A percentile compares a stretch with the other conserved stretches of the same genome.
Evolutionary conservation across 2,797 vertebrate genomes (phyloP).

Genomic region (Chrysocyon brachyurus): DNA sequence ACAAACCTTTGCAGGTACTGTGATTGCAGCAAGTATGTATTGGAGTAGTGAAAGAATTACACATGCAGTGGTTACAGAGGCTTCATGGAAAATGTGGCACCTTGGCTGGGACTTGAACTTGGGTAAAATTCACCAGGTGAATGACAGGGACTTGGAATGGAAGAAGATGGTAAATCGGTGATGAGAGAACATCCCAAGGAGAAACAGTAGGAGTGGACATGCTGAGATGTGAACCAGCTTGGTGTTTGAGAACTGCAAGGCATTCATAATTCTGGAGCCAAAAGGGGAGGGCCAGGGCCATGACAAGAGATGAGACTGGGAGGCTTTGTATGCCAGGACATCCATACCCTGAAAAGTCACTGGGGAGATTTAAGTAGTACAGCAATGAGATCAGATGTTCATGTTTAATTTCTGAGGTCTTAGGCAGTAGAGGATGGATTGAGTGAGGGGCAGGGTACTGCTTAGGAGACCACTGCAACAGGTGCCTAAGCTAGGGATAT

Average conservation of each 20-base stretch:
- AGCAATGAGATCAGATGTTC: neutral
- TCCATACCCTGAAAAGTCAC: neutral
- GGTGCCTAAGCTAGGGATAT: neutral
- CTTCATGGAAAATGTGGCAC: neutral
- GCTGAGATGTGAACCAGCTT: neutral
- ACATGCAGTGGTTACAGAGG: neutral
- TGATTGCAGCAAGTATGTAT: neutral
- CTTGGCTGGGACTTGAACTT: neutral
- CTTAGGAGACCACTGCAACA: neutral
- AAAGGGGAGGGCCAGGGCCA: neutral
- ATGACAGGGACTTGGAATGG: neutral
- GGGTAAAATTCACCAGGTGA: neutral
- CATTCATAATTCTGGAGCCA: neutral
- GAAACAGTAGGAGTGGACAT: neutral
- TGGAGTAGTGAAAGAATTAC: neutral
- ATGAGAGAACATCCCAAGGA: neutral
- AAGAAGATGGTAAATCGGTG: no score
- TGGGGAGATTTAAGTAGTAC: neutral
- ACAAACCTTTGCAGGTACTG: neutral
- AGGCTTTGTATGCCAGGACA: neutral
- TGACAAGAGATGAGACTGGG: neutral
- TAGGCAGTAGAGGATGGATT: neutral
- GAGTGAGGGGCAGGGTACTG: neutral
- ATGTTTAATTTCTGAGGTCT: neutral
- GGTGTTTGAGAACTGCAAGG: neutral